Evolutionary conservation across 1,140 invertebrate species (phyloP), one percentile per base, ranked within the genome.

Genomic region (Metaphire vulgaris): DNA sequence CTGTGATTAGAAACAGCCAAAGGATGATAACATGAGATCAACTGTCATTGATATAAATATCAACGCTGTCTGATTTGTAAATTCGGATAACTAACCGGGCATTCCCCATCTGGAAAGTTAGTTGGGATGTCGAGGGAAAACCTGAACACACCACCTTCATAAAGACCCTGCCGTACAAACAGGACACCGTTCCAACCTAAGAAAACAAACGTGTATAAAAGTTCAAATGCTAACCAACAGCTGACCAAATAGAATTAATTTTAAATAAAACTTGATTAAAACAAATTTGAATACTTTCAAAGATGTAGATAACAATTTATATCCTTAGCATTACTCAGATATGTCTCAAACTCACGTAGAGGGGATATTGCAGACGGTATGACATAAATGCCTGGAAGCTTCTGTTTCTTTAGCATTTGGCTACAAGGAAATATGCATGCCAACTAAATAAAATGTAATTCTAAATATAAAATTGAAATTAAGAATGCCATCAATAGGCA

Each of bases 151-250:
- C 92, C 94, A 77, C 92, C 92, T 88, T 92, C 90, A 86, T 96
- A 98, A 74, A 91, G 87, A 29, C 94, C 94, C 85, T 92, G 90
- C 80, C 93, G 89, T 75, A 96, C 90, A 88, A 97, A 97, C 81
- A 96, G 89, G 21, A 97, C 92, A 78, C 95, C 95, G 89, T 92
- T 95, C 95, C 95, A 97, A 79, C 92, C 93, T 96, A 83, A 77
- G 89, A 89, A 77, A 79, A 81, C 80, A 81, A 84, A 82, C 78
- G 77, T 74, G 73, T 76, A 79, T 30, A 69, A 74, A 64, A 31
- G 74, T 14, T 69, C 32, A 29, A 29, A 0, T 78, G 0, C 21
- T 69, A 1, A 74, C n/a, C 16, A 2, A 65, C 21, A 69, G 67
- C 65, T n/a, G 73, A 70, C 41, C n/a, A 41, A 1, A 76, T 16